Evolutionary conservation across 2,797 vertebrate genomes (phyloP).

Genomic region (Arvicola amphibius): DNA sequence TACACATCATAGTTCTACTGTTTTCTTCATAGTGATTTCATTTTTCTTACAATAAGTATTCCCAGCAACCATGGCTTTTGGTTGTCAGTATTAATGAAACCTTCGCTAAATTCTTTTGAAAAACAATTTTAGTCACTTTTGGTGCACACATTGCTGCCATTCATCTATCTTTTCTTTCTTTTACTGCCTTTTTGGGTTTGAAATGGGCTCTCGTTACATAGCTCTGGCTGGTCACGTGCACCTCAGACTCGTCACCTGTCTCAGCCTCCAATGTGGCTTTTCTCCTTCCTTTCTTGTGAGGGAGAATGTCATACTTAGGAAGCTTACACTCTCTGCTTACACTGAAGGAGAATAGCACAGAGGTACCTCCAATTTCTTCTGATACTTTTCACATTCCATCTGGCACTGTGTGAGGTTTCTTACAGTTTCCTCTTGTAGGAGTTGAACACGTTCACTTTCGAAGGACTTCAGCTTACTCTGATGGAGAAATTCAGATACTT

Average conservation of each 20-base stretch:
- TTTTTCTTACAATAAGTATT: background rate
- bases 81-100: background rate
- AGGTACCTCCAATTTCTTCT: conserved; percentile 97
- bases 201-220: background rate
- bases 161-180: background rate
- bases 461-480: conserved; percentile 96
- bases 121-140: background rate
- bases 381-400: conserved; percentile 97
- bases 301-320: background rate
- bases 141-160: background rate
- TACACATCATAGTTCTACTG: background rate
- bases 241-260: background rate
- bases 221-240: background rate
- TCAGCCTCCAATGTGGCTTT: background rate
- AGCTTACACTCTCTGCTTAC: background rate
- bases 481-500: conserved; percentile 93
- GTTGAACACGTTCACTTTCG: conserved; percentile 94
- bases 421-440: conserved; percentile 95
- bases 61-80: background rate
- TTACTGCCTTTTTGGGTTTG: background rate
- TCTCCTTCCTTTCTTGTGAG: background rate
- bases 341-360: background rate
- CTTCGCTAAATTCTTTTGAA: background rate
- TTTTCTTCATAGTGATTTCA: background rate
- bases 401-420: conserved; percentile 95